Conservation (phyloP, 2,797 vertebrate species). For the Propithecus perrieri region DNA sequence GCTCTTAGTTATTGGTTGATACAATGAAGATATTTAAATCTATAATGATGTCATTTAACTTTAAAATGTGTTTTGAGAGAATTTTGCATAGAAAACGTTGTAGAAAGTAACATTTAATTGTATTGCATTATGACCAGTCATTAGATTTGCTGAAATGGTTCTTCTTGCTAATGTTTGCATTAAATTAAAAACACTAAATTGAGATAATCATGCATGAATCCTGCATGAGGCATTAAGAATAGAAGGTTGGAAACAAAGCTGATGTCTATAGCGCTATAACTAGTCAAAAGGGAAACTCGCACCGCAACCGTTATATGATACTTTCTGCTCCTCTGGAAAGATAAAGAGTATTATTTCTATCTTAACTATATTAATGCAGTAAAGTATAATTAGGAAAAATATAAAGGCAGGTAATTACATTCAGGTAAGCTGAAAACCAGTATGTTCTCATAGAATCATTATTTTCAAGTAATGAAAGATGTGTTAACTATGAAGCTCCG, state of each 20-base stretch:
- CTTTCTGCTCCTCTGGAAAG: constrained; percentile 29
- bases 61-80: constrained; percentile 35
- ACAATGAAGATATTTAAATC: neutral
- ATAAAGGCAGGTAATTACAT: neutral
- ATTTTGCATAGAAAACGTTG: neutral
- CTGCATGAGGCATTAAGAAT: constrained; percentile 49
- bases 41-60: constrained; percentile 20
- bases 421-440: neutral
- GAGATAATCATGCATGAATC: constrained; percentile 47
- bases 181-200: constrained; percentile 72
- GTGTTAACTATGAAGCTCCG: neutral
- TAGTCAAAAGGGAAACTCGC: neutral
- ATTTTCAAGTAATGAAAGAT: constrained; percentile 23
- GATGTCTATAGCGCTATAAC: neutral
- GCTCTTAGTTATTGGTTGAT: neutral
- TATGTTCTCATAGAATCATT: neutral
- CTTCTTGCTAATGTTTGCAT: constrained; percentile 48
- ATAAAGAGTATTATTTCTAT: neutral
- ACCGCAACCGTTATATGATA: neutral
- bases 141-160: constrained; percentile 45
- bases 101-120: constrained; percentile 26
- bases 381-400: neutral
- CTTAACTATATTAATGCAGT: neutral
- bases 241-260: neutral
- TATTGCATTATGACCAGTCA: constrained; percentile 44